Conservation (phyloP, 2,797 vertebrate genomes). For the Sphenopsis melanotis region DNA sequence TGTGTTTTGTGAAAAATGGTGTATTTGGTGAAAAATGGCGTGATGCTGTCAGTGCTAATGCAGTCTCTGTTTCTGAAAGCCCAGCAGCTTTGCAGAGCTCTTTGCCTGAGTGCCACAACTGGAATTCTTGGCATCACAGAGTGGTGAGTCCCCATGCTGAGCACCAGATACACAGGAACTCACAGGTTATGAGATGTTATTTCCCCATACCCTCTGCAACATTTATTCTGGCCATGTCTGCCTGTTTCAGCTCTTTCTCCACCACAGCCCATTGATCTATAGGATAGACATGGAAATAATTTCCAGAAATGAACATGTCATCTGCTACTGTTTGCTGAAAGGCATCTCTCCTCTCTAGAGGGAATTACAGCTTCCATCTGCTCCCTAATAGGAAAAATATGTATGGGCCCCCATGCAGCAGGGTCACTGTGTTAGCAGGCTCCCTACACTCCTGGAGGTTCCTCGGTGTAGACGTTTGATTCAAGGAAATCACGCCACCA, state of each 20-base stretch:
- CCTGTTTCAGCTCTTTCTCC: slow-evolving; percentile 18
- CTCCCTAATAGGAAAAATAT: slow-evolving; percentile 77
- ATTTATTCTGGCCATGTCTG: slow-evolving; percentile 18
- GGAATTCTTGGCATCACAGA: not conserved
- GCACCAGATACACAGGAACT: not conserved
- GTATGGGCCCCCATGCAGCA: slow-evolving; percentile 30
- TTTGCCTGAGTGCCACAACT: not conserved
- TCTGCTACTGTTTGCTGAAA: slow-evolving; percentile 73
- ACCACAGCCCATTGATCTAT: slow-evolving; percentile 46
- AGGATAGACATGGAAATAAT: slow-evolving; percentile 57
- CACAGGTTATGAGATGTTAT: not conserved
- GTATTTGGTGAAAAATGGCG: not conserved
- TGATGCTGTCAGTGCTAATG: not conserved
- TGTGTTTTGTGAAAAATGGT: not conserved
- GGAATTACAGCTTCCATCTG: slow-evolving; percentile 77
- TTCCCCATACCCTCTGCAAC: not conserved
- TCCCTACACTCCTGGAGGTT: slow-evolving; percentile 46
- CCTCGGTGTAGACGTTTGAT: slow-evolving; percentile 71
- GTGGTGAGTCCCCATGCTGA: not conserved
- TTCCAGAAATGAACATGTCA: slow-evolving; percentile 65
- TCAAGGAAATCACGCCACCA: slow-evolving; percentile 52
- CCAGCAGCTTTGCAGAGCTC: not conserved
- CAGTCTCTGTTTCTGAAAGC: not conserved
- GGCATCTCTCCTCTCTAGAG: slow-evolving; percentile 56
- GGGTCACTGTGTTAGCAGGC: slow-evolving; percentile 52